Base-by-base conservation (phyloP, 2,888 invertebrate species). In the Carabus problematicus region DNA sequence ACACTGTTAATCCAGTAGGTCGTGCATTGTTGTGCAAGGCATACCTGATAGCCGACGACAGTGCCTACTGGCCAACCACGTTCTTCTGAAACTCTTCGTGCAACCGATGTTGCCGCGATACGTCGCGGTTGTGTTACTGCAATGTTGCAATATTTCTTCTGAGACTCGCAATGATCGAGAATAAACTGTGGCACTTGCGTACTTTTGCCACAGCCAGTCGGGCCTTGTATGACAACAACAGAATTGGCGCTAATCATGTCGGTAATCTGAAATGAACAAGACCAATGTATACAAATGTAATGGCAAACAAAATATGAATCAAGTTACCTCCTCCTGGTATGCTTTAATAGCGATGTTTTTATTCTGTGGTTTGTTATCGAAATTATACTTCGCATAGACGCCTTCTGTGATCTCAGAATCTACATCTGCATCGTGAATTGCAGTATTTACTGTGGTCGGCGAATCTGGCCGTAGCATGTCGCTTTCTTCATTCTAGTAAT, bases 121-220 rank as follows among this genome's bases (percentile, higher is more conserved):
- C 94, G 88, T 67, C 98, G 86, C 0, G 98, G 98, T 78, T 98
- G 97, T 0, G 98, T 98, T 0, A 97, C 94, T 52, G 93, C 84
- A 72, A 98, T 95, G 79, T 94, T 96, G 77, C 95, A 95, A 59
- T 87, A 86, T 64, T 84, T 83, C 19, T 86, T 85, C 29, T 85
- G 84, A 56, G 86, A 83, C 64, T 85, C 88, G 72, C 87, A 88
- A 74, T 91, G 86, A 74, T 97, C 94, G n/a, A 97, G 82, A 72
- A 98, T 94, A 83, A 91, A 96, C 79, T 97, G 97, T 0, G 97
- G 96, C 0, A 95, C 93, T 82, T 94, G 93, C 0, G 94, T 94
- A 0, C 96, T 95, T 81, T 95, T 95, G 14, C 98, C 98, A 79
- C 97, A 97, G 0, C 98, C 98, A 0, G 98, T 98, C 0, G 91